A percentile compares a stretch with the other conserved stretches of the same genome.
These are phyloP conservation scores for Heliocidaris erythrogramma DNA, from an alignment of 35 echinoderm and acorn worm species.

Conservation along the genomic window DNA sequence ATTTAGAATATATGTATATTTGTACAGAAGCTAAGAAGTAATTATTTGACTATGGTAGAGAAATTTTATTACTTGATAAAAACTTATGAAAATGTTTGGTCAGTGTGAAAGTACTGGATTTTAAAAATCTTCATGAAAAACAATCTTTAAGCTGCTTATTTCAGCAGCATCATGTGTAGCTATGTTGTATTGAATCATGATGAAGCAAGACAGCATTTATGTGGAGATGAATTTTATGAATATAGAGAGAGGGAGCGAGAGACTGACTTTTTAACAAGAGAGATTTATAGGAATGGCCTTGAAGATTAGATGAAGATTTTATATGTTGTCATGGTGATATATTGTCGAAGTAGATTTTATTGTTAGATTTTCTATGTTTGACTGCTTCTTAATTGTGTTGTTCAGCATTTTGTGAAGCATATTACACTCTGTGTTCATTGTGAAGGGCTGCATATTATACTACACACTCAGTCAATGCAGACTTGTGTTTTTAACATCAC, in stretches of 20 bases:
- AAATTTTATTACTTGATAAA: conserved; percentile 16
- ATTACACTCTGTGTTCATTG: background rate
- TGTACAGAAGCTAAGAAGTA: conserved; percentile 38
- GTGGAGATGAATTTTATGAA: conserved; percentile 24
- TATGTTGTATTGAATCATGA: conserved; percentile 8
- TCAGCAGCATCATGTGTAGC: conserved; percentile 32
- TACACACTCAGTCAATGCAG: background rate
- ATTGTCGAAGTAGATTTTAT: conserved; percentile 39
- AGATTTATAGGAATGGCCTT: conserved; percentile 47
- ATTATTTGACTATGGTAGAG: conserved; percentile 13
- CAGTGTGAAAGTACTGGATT: conserved; percentile 43
- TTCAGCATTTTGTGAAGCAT: conserved; percentile 33
- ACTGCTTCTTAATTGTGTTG: conserved; percentile 13
- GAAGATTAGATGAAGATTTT: conserved; percentile 7
- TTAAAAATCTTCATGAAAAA: conserved; percentile 9
- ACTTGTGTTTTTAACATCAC: conserved; percentile 20
- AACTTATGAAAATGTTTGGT: conserved; percentile 30
- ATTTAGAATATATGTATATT: conserved; percentile 47
- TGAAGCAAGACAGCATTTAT: conserved; percentile 34
- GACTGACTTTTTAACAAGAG: background rate
- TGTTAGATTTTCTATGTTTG: conserved; percentile 33
- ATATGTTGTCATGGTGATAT: conserved; percentile 20
- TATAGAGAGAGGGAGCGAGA: conserved; percentile 22
- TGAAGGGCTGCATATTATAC: background rate
- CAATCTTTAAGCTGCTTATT: background rate